These are phyloP conservation scores for Cavia aperea DNA, from an alignment of 2,113 vertebrate species.

Conservation along the genomic window DNA sequence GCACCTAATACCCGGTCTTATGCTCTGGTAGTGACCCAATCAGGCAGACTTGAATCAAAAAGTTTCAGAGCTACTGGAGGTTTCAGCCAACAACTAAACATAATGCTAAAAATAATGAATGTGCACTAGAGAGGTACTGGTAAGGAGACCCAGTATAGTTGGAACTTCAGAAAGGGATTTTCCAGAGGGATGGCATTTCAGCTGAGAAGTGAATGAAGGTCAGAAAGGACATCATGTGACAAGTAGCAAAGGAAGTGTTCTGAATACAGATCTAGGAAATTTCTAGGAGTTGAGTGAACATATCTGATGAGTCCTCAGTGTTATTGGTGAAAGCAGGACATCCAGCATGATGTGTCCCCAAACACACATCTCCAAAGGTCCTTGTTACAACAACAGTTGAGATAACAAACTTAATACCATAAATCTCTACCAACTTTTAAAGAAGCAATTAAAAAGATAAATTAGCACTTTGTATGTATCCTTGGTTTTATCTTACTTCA, in stretches of 20 bases:
- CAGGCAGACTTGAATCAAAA: background rate
- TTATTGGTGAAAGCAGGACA: background rate
- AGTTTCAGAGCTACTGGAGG: background rate
- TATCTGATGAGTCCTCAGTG: background rate
- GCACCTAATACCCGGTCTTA: background rate
- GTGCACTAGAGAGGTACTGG: background rate
- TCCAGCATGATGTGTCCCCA: background rate
- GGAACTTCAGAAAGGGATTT: background rate
- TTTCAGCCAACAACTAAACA: background rate
- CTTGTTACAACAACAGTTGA: background rate
- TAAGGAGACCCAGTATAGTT: background rate
- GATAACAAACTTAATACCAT: background rate
- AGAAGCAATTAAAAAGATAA: background rate
- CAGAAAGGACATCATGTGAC: background rate
- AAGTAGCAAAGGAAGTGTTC: background rate
- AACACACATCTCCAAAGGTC: background rate
- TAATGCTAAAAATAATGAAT: background rate
- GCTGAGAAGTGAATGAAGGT: background rate
- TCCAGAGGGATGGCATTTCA: background rate
- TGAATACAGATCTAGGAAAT: background rate
- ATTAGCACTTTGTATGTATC: background rate
- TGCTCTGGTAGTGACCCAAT: background rate
- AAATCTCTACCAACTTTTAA: background rate
- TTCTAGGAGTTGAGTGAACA: background rate
- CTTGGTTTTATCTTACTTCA: constrained; percentile 5